Evolutionary conservation across 1,140 invertebrate species (phyloP).

Genomic region (Achroia grisella): DNA sequence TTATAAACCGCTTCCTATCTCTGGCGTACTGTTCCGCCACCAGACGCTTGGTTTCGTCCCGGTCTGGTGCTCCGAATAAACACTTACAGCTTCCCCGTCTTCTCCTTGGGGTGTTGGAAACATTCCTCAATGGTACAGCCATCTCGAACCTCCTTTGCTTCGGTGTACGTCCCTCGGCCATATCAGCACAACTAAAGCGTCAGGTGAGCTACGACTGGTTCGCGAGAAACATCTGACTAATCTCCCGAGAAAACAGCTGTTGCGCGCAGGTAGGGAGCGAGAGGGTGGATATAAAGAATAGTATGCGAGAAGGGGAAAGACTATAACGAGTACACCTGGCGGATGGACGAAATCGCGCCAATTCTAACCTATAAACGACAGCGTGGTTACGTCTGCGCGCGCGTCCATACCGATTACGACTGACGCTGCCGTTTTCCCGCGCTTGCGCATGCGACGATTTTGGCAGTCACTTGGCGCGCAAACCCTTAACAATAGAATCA

Average conservation of each 20-base stretch:
- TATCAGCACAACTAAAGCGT: conserved; percentile 30
- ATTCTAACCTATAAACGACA: conserved; percentile 63
- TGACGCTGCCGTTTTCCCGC: conserved; percentile 62
- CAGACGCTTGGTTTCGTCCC: conserved; percentile 55
- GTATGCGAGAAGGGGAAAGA: conserved; percentile 41
- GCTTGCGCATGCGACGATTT: conserved; percentile 52
- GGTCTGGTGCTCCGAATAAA: conserved; percentile 57
- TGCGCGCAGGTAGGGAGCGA: conserved; percentile 44
- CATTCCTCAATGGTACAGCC: conserved; percentile 42
- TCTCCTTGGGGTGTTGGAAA: conserved; percentile 43
- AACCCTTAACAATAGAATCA: conserved; percentile 60
- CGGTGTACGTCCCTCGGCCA: conserved; percentile 60
- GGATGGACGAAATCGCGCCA: conserved; percentile 49
- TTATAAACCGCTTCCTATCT: conserved; percentile 60
- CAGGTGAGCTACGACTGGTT: conserved; percentile 64
- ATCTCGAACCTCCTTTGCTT: conserved; percentile 62
- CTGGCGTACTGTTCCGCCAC: conserved; percentile 62
- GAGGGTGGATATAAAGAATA: conserved; percentile 17
- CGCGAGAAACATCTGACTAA: conserved; percentile 70
- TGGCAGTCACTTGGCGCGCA: conserved; percentile 67
- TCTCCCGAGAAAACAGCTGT: conserved; percentile 71
- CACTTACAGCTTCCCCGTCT: conserved; percentile 64
- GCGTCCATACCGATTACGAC: conserved; percentile 37
- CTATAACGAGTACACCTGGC: conserved; percentile 50
- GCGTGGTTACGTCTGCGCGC: conserved; percentile 48